These are phyloP conservation scores for Oreochromis niloticus DNA, from an alignment of 2,113 vertebrate species.

Conservation along the genomic window DNA sequence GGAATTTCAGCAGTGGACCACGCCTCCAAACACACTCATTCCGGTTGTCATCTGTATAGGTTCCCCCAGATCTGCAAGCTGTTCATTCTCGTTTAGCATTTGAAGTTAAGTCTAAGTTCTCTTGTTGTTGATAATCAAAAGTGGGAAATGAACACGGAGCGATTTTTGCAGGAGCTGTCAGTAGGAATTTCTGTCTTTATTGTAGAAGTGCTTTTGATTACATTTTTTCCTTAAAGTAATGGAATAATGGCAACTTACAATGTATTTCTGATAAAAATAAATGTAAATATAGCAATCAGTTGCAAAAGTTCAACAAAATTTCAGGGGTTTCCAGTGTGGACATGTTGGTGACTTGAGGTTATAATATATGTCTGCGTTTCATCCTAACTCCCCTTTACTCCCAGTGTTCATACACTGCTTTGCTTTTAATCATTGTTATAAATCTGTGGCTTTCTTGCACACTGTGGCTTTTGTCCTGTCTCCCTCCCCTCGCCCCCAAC, in stretches of 20 bases:
- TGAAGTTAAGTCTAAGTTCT: not conserved
- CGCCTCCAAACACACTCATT: not conserved
- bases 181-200: not conserved
- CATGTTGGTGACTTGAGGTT: not conserved
- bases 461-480: not conserved
- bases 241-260: not conserved
- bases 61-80: not conserved
- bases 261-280: not conserved
- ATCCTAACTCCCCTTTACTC: not conserved
- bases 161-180: not conserved
- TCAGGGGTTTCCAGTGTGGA: not conserved
- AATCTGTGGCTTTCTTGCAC: not conserved
- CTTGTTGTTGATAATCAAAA: not conserved
- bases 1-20: not conserved
- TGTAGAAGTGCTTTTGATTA: not conserved
- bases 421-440: not conserved
- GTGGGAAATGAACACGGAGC: not conserved
- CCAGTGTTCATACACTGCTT: not conserved
- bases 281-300: not conserved
- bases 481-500: not conserved
- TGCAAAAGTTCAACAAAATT: not conserved
- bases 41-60: not conserved
- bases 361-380: not conserved
- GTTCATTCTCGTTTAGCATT: not conserved
- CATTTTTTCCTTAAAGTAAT: not conserved